Conservation (phyloP, 2,888 invertebrate species). For the Leptinotarsa haldemani region DNA sequence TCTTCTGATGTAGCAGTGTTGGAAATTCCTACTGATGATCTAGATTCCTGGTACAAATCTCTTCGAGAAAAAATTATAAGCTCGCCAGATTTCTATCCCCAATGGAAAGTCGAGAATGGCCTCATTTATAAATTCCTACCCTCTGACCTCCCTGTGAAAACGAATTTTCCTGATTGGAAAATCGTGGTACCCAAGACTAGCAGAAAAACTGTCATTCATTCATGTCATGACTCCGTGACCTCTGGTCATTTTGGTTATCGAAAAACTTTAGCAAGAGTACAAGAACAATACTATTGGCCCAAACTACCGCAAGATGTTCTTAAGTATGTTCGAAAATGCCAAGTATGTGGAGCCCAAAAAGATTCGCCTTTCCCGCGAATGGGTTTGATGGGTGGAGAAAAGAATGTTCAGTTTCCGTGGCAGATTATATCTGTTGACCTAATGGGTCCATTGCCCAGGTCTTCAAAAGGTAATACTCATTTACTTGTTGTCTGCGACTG, state of each 20-base stretch:
- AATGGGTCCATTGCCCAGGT: constrained; percentile 40
- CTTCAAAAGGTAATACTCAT: constrained; percentile 30
- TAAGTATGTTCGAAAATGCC: constrained; percentile 41
- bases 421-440: constrained; percentile 26
- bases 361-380: constrained; percentile 23
- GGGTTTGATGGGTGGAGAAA: constrained; percentile 45
- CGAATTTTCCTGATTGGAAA: constrained; percentile 45
- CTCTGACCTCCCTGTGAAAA: neutral
- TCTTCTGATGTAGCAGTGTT: neutral
- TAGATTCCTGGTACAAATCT: neutral
- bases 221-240: constrained; percentile 26
- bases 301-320: constrained; percentile 31
- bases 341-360: constrained; percentile 45
- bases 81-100: neutral
- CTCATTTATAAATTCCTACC: neutral
- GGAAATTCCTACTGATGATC: neutral
- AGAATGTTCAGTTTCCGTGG: constrained; percentile 33
- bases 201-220: constrained; percentile 31
- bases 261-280: constrained; percentile 42
- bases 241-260: constrained; percentile 43
- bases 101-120: neutral
- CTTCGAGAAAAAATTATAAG: neutral
- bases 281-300: constrained; percentile 45
- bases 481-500: constrained; percentile 39
- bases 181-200: constrained; percentile 28